These are phyloP conservation scores for Melozone crissalis DNA, from an alignment of 2,113 vertebrate genomes.

Conservation along the genomic window DNA sequence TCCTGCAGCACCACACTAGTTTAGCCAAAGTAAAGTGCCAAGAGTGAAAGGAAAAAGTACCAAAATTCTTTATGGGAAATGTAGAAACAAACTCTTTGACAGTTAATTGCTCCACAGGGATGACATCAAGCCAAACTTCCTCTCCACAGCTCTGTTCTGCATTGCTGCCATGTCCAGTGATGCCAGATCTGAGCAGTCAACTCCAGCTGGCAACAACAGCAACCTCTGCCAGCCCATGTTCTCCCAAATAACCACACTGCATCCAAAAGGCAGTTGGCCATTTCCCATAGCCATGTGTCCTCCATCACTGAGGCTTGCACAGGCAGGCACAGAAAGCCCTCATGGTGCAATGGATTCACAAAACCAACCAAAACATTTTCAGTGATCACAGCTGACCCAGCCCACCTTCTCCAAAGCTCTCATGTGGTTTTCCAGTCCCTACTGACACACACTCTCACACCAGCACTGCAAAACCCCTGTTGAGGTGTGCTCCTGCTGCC, in stretches of 20 bases:
- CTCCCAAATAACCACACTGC: background rate
- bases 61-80: background rate
- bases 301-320: background rate
- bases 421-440: background rate
- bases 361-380: background rate
- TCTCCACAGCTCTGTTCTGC: background rate
- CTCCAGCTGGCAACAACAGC: background rate
- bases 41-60: background rate
- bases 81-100: background rate
- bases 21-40: background rate
- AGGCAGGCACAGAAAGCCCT: background rate
- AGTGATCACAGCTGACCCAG: background rate
- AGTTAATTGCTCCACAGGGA: background rate
- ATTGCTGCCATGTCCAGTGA: background rate
- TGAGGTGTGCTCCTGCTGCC: background rate
- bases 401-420: background rate
- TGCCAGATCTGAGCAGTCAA: background rate
- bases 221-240: background rate
- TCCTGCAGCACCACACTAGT: background rate
- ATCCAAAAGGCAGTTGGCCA: background rate
- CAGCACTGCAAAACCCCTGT: background rate
- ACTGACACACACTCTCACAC: background rate
- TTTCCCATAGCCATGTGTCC: background rate
- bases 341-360: background rate
- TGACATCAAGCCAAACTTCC: background rate